Base-by-base conservation (phyloP, 1,140 invertebrate genomes). In the Lepidurus couesii region DNA sequence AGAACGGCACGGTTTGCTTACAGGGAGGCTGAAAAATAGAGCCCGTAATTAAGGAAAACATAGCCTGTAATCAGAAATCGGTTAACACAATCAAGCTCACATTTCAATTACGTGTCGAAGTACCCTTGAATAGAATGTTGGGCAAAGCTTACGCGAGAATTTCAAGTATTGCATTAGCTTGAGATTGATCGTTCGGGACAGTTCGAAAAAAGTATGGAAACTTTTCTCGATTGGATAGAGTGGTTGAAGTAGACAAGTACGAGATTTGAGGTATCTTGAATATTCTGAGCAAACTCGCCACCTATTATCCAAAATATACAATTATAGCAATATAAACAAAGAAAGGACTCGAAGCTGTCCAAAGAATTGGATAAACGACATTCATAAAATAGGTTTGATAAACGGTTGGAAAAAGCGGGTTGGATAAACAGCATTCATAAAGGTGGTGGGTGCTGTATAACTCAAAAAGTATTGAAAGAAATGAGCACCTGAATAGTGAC, bases 131-230 rank as follows among this genome's bases (percentile, higher is more conserved):
- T 3, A 65, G 21, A 65, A 13, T 65, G 34, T 34, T 34, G 34
- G 42, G 74, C 43, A 80, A 26, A 34, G 75, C 83, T 85, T 83
- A 89, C 88, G 84, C 86, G n/a, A 89, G 85, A 74, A 89, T 86
- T 81, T 88, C 87, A 9, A 89, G 82, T 83, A 89, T 89, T 7
- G 87, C 88, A 44, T 87, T 85, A 0, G 88, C 89, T 78, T 89
- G 88, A 81, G 89, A 88, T 16, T 88, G 83, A 82, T 90, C 89
- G 26, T 86, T 88, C 1, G 89, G 89, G 9, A 90, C 88, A 0
- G 89, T 90, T 16, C 89, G 83, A 80, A 89, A 89, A 81, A 90
- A 90, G 78, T 88, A 88, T 0, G 88, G 87, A 81, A 87, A 90
- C 74, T 85, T 85, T 42, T 87, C 85, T 73, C 85, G 84, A 81